Conservation (phyloP, 2,888 invertebrate species). For the Perdita meconis region DNA sequence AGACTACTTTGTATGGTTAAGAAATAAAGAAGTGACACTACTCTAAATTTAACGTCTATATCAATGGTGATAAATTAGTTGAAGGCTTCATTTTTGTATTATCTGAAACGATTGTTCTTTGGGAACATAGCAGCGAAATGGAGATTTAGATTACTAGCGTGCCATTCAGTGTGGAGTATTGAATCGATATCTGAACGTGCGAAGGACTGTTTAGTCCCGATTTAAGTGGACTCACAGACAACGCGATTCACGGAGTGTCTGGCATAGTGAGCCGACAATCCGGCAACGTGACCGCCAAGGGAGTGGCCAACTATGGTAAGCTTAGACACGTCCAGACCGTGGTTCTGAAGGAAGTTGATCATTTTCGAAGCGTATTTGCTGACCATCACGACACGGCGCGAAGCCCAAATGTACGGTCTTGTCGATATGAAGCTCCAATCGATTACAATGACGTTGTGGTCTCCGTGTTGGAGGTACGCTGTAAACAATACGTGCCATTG, state of each 20-base stretch:
- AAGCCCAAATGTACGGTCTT: not conserved
- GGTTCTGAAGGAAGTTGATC: conserved; percentile 19
- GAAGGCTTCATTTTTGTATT: too few relatives aligned
- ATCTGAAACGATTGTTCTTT: too few relatives aligned
- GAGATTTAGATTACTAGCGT: too few relatives aligned
- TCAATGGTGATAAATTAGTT: too few relatives aligned
- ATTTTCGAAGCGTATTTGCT: not conserved
- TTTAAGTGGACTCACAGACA: conserved; percentile 14
- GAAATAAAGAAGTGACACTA: too few relatives aligned
- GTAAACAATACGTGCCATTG: not conserved
- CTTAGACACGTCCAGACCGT: conserved; percentile 1
- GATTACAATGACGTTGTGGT: conserved; percentile 17
- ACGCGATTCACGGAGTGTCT: not conserved
- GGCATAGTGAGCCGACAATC: not conserved
- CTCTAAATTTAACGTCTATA: too few relatives aligned
- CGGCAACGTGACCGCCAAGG: conserved; percentile 16
- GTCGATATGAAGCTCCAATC: conserved; percentile 18
- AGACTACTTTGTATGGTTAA: not conserved
- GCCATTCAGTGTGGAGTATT: too few relatives aligned
- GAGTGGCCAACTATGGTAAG: conserved; percentile 20
- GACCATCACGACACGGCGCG: not conserved
- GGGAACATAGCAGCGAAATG: too few relatives aligned
- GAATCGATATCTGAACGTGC: too few relatives aligned
- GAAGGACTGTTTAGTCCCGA: not conserved
- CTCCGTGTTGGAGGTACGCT: conserved; percentile 9